Percentiles rank a stretch among this genome's conserved stretches.
Evolutionary conservation across 2,113 vertebrate genomes (phyloP).

Genomic region (Candoia aspera): DNA sequence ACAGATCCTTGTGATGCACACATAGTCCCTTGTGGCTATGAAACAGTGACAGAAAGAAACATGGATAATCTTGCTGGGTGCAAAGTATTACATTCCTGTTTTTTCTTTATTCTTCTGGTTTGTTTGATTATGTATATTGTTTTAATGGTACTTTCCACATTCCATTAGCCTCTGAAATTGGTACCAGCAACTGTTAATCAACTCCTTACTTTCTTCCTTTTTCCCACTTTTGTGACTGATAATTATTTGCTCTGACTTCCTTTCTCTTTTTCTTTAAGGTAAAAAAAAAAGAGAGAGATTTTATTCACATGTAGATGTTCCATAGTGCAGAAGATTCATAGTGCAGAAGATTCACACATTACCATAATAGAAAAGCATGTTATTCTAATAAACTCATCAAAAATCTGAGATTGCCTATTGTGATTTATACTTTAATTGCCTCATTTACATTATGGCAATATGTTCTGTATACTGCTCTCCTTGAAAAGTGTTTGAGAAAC

Average conservation of each 20-base stretch:
- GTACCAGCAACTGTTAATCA: neutral
- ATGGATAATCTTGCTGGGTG: neutral
- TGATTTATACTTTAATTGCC: neutral
- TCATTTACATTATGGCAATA: neutral
- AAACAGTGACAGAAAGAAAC: neutral
- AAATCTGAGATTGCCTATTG: neutral
- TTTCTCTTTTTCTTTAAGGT: neutral
- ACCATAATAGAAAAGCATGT: neutral
- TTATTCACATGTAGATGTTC: neutral
- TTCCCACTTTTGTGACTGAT: accelerated
- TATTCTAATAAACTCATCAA: neutral
- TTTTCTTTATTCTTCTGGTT: neutral
- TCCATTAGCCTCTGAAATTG: constrained; percentile 12
- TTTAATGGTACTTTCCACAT: neutral
- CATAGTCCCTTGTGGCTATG: neutral
- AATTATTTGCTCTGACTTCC: neutral
- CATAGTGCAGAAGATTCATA: neutral
- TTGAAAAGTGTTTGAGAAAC: neutral
- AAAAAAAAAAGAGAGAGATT: neutral
- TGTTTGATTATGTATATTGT: neutral
- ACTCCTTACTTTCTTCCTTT: too few relatives aligned
- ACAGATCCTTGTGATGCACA: neutral
- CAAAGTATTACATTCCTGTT: neutral
- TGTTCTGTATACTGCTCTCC: neutral
- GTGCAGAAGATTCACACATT: neutral